Conservation (phyloP, 2,888 invertebrate genomes). For the Osmoderma eremita region DNA sequence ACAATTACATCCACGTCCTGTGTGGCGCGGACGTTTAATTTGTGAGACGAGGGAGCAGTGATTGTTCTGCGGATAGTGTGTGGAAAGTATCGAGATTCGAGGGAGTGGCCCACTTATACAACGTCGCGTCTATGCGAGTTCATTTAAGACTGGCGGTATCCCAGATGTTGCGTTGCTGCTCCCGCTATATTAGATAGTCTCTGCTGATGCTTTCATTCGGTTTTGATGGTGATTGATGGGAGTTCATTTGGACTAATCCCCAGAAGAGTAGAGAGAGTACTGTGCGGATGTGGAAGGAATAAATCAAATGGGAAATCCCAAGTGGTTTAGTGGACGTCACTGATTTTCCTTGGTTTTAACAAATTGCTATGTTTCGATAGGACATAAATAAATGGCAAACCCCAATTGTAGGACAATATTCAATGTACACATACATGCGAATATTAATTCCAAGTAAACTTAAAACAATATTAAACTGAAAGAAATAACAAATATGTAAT, state of each 20-base stretch:
- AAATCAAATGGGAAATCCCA: slow-evolving; percentile 3
- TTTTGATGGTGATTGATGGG: slow-evolving; percentile 33
- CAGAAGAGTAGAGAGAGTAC: slow-evolving; percentile 4
- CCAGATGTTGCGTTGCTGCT: too few species aligned
- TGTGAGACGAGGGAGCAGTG: slow-evolving; percentile 15
- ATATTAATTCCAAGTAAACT: too few species aligned
- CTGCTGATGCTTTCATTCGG: slow-evolving; percentile 10
- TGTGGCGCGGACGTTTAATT: slow-evolving; percentile 30
- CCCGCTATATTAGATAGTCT: slow-evolving; percentile 1
- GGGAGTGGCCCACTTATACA: slow-evolving; percentile 16
- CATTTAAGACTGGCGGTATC: too few species aligned
- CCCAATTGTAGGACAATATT: too few species aligned
- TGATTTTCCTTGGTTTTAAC: too few species aligned
- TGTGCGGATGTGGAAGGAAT: slow-evolving; percentile 17
- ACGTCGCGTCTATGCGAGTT: neutral
- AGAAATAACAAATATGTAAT: too few species aligned
- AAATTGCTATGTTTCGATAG: too few species aligned
- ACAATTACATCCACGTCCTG: slow-evolving; percentile 34
- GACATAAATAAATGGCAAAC: too few species aligned
- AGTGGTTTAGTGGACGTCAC: too few species aligned
- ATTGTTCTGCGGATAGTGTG: slow-evolving; percentile 26
- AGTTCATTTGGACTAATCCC: slow-evolving; percentile 28
- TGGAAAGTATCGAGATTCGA: slow-evolving; percentile 19
- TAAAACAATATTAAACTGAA: too few species aligned
- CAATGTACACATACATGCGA: too few species aligned